A percentile compares a stretch with the other conserved stretches of the same genome.
These are phyloP conservation scores for Chloroclysta siterata DNA, from an alignment of 2,888 invertebrate genomes.

Conservation along the genomic window DNA sequence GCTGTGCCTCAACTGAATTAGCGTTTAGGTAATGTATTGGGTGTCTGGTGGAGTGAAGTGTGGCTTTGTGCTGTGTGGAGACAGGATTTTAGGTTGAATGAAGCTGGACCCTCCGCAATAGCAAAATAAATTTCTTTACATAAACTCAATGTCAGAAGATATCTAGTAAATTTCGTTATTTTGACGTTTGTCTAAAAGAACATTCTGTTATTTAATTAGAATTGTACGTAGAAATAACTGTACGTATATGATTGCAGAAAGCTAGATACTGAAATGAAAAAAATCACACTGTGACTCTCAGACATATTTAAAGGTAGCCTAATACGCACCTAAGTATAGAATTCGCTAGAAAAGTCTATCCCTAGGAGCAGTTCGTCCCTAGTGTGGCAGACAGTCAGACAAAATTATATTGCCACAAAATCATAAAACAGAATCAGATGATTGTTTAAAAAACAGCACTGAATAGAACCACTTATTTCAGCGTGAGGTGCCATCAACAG, in stretches of 20 bases:
- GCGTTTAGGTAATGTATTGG: conserved; percentile 31
- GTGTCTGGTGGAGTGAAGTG: conserved; percentile 29
- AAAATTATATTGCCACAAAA: no score
- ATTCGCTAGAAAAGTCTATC: no score
- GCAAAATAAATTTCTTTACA: not conserved
- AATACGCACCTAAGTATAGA: no score
- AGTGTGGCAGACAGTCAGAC: no score
- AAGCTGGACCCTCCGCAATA: conserved; percentile 2
- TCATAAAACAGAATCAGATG: no score
- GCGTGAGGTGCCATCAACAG: conserved; percentile 4
- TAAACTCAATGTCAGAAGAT: not conserved
- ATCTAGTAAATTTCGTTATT: not conserved
- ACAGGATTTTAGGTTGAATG: conserved; percentile 20
- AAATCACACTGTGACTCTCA: no score
- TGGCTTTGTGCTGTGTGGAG: conserved; percentile 24
- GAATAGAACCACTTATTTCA: conserved; percentile 23
- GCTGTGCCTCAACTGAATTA: conserved; percentile 29
- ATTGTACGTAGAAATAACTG: no score
- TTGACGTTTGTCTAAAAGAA: not conserved
- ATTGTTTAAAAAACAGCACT: not conserved
- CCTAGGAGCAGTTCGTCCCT: no score
- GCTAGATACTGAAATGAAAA: no score
- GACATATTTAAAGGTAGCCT: no score
- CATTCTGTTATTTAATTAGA: not conserved
- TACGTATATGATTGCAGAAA: no score